Base-by-base conservation (phyloP, 2,888 invertebrate genomes). In the Trissolcus brochymenae region DNA sequence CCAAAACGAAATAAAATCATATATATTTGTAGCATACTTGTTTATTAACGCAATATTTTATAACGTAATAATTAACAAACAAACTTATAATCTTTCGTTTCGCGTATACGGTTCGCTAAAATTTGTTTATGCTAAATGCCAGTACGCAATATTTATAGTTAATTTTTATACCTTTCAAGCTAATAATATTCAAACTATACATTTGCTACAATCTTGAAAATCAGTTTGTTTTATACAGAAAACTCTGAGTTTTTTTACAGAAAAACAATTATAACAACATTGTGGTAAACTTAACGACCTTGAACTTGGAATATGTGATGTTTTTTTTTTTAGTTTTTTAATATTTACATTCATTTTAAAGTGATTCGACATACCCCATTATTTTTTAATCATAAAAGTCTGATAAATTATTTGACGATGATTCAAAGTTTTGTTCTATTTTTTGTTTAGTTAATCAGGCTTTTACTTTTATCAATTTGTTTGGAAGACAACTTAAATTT, bases 11-110 rank as follows among this genome's bases (percentile, higher is more conserved):
- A 72, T 65, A 72, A 72, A 72, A 13, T 72, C 54, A 7, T 29
- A 65, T 72, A 59, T 72, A 64, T 7, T 65, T 54, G 17, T 40
- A 29, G 29, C n/a, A 40, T 72, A 72, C 46, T 59, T 54, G 54
- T 72, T 72, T 72, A 72, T 72, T 72, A 72, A 72, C 54, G 25
- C 51, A 65, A 57, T 57, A 43, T 21, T 21, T 21, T 21, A 21
- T 21, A 21, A 21, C 21, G 21, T 21, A 21, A 21, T 41, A 40
- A 72, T 54, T 71, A 71, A 71, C 65, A 72, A 72, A 55, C 19
- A 29, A 72, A 59, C 54, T 54, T 71, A 71, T 71, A 71, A 71
- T 62, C 53, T 6, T 17, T 60, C 29, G 29, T 29, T 7, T 29
- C 29, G 29, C 40, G 51, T 56, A 40, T 64, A 16, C 51, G 25